These are phyloP conservation scores for Bergia sp. DNA, from an alignment of 92 coral and sea anemone genomes.

Conservation along the genomic window DNA sequence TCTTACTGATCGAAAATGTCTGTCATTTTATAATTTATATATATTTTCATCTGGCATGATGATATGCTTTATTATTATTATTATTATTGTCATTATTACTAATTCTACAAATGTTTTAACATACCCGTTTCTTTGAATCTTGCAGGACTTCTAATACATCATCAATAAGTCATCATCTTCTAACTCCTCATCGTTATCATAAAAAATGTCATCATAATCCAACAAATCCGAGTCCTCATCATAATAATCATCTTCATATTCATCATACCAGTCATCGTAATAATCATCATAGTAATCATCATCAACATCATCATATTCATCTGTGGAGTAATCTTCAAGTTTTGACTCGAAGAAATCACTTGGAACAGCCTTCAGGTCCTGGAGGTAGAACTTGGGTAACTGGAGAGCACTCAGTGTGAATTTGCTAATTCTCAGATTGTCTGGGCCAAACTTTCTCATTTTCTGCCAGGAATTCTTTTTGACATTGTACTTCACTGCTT, in stretches of 20 bases:
- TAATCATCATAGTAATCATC: conserved; percentile 34
- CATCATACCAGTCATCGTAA: conserved; percentile 28
- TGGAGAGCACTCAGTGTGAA: conserved; percentile 31
- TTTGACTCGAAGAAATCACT: conserved; percentile 40
- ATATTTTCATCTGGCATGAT: no score
- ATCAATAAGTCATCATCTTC: conserved; percentile 8
- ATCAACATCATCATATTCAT: conserved; percentile 40
- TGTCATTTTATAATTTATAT: no score
- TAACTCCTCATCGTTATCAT: conserved; percentile 2
- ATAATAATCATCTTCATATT: conserved; percentile 32
- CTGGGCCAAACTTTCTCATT: conserved; percentile 44
- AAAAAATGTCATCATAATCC: conserved; percentile 40
- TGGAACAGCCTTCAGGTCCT: conserved; percentile 34
- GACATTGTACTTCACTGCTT: conserved; percentile 29
- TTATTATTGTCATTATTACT: no score
- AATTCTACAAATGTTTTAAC: not conserved
- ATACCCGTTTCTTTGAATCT: not conserved
- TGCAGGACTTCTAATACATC: not conserved
- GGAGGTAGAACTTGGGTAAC: conserved; percentile 35
- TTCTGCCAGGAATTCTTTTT: conserved; percentile 43
- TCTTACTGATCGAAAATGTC: no score
- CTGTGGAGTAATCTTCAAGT: conserved; percentile 41
- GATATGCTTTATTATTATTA: no score
- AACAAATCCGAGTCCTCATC: conserved; percentile 32
- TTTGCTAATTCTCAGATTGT: conserved; percentile 3